Conservation (phyloP, 2,888 invertebrate genomes). For the Heliconius hortense region DNA sequence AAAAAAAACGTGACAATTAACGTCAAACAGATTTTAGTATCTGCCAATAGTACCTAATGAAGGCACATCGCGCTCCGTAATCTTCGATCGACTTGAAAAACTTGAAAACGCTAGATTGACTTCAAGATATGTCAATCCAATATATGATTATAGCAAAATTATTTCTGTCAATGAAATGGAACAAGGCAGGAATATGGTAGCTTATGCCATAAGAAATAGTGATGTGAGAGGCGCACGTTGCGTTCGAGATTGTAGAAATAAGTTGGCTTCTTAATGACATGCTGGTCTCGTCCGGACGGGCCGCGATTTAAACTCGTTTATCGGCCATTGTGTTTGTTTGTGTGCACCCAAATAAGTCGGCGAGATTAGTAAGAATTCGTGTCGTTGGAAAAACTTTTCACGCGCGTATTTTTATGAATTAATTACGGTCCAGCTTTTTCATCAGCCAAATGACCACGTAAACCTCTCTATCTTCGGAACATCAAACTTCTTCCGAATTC, state of each 20-base stretch:
- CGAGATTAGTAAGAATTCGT: constrained; percentile 56
- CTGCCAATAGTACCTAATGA: constrained; percentile 43
- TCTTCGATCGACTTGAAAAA: constrained; percentile 52
- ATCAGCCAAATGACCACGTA: constrained; percentile 13
- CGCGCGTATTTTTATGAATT: constrained; percentile 49
- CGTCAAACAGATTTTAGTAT: constrained; percentile 43
- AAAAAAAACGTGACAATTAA: constrained; percentile 43
- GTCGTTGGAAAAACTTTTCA: constrained; percentile 48
- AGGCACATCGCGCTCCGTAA: constrained; percentile 46
- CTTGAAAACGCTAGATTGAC: constrained; percentile 56
- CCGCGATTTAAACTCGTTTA: constrained; percentile 76
- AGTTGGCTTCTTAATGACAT: constrained; percentile 61
- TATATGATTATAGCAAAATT: constrained; percentile 49
- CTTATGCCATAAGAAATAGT: constrained; percentile 48
- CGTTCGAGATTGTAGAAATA: constrained; percentile 35
- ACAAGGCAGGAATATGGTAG: constrained; percentile 42
- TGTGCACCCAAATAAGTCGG: constrained; percentile 60
- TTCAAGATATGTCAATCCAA: constrained; percentile 61
- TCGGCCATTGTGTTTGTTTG: constrained; percentile 60
- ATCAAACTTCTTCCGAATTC: not conserved
- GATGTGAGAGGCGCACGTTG: constrained; percentile 37
- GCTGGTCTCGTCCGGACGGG: constrained; percentile 67
- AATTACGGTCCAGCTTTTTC: constrained; percentile 39
- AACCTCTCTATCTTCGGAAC: constrained; percentile 24
- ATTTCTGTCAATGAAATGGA: constrained; percentile 32